Base-by-base conservation (phyloP, 2,797 vertebrate genomes). In the Okamejei kenojei region DNA sequence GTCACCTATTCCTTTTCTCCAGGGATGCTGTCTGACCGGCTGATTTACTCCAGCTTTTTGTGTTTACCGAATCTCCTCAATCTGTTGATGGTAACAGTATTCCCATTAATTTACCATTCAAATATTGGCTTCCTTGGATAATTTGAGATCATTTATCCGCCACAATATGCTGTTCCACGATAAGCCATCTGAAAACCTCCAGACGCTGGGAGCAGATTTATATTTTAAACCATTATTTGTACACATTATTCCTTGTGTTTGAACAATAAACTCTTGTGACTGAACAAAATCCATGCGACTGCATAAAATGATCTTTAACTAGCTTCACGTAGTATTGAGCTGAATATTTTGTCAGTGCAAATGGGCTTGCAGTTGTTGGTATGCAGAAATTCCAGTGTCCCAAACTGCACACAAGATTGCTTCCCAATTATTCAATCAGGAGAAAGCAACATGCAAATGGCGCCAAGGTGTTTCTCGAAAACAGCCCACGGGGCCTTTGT, bases 221-320 rank as follows among this genome's bases (percentile, higher is more conserved):
- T 63, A 88, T 68, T 68, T 35, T 68, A 10, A 88, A 88, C 84
- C 84, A 68, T 88, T 88, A 88, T 88, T 65, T 88, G 63, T 68
- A 35, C 8, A 19, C 21, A 88, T 19, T 88, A 65, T 88, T 35
- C 61, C 63, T 35, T 23, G 61, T 88, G 84, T 88, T 88, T 35
- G 29, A 68, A 88, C 84, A 88, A 68, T 35, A 35, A 19, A 7
- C 84, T 68, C 84, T 35, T 35, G 61, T 88, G 84, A 88, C 63
- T 88, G 63, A 68, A 88, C 61, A 68, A n/a, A 88, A 35, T 68
- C 63, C 84, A 68, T 68, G 63, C 7, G 8, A 61, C 63, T 1
- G 61, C 84, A 88, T 88, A 88, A 88, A 88, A 88, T 21, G 63
- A n/a, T 88, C 84, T 88, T 88, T 88, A 88, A 68, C 63, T 65